Evolutionary conservation across 1,140 invertebrate species (phyloP).

Genomic region (Ectropis grisescens): DNA sequence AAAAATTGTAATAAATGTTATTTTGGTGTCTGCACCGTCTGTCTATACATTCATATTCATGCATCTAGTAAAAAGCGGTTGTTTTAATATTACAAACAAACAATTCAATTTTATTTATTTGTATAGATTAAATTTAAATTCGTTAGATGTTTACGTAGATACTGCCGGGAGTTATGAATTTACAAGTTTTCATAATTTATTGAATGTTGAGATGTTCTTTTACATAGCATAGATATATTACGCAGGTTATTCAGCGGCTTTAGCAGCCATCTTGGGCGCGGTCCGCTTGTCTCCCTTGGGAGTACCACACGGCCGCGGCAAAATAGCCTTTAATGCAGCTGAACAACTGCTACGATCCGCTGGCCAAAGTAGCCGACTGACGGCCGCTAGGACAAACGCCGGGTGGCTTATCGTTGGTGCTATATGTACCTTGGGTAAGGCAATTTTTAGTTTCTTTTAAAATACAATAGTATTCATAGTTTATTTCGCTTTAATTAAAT

Average conservation of each 20-base stretch:
- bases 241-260: conserved; percentile 93
- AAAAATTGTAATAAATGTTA: no score
- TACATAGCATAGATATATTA: no score
- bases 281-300: conserved; percentile 93
- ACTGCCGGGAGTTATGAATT: no score
- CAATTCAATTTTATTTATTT: no score
- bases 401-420: conserved; percentile 98
- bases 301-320: conserved; percentile 96
- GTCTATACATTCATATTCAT: no score
- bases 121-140: no score
- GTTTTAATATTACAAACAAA: no score
- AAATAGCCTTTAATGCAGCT: conserved; percentile 96
- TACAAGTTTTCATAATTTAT: no score
- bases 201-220: no score
- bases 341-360: conserved; percentile 97
- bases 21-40: no score
- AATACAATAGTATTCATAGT: neutral
- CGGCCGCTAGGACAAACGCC: conserved; percentile 94
- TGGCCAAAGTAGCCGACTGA: conserved; percentile 96
- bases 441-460: conserved; percentile 3
- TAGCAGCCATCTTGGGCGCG: conserved; percentile 93
- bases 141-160: no score
- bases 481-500: neutral
- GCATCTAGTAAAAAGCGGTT: no score
- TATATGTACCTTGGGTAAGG: conserved; percentile 92